Percentiles rank a stretch among this genome's conserved stretches.
These are phyloP conservation scores for Phragmatobia fuliginosa DNA, from an alignment of 2,888 invertebrate genomes.

Conservation along the genomic window DNA sequence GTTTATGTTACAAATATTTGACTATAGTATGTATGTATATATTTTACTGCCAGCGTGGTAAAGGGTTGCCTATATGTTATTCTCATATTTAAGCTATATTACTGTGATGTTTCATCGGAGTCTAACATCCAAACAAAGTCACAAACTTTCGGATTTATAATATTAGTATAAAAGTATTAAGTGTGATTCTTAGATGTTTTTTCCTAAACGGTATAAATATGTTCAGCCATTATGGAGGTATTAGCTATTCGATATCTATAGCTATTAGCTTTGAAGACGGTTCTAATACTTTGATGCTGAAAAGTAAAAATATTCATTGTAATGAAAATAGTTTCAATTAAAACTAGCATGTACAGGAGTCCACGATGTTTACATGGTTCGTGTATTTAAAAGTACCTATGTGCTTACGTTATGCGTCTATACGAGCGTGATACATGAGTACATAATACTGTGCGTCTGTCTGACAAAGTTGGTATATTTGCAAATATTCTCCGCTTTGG, in stretches of 20 bases:
- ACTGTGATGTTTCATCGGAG: no score
- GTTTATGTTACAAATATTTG: background rate
- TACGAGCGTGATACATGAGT: background rate
- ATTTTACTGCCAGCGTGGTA: no score
- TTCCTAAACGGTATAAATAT: background rate
- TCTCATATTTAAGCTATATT: no score
- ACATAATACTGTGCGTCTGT: conserved; percentile 16
- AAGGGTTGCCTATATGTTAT: no score
- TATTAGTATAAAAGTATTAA: no score
- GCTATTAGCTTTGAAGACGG: background rate
- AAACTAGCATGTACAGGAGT: background rate
- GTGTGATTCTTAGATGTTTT: background rate
- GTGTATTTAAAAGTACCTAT: background rate
- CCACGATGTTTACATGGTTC: background rate
- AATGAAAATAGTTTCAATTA: background rate
- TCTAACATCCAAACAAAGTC: no score
- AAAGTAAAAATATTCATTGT: background rate
- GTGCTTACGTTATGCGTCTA: conserved; percentile 5
- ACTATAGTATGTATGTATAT: no score
- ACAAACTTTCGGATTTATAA: no score
- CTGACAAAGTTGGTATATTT: background rate
- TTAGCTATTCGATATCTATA: background rate
- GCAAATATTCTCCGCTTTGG: background rate
- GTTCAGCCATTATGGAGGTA: background rate
- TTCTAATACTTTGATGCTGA: background rate